Evolutionary conservation across 2,888 invertebrate species (phyloP).

Genomic region (Diogma glabrata): DNA sequence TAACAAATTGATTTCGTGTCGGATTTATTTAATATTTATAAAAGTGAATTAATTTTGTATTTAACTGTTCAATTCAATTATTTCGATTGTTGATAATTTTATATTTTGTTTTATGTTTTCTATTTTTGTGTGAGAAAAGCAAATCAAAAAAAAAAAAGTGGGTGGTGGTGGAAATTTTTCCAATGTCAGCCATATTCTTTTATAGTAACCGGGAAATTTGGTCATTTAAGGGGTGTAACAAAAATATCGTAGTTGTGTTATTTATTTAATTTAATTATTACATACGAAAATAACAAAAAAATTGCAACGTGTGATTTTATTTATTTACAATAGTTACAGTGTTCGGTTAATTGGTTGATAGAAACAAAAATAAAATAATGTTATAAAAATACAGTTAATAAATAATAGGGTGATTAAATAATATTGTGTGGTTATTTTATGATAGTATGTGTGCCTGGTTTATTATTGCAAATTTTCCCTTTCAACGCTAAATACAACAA

Average conservation of each 20-base stretch:
- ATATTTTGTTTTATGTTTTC: constrained; percentile 2
- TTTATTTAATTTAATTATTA: too few relatives aligned
- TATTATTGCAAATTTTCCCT: constrained; percentile 5
- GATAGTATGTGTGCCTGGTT: too few relatives aligned
- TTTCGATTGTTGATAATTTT: not conserved
- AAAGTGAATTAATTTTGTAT: not conserved
- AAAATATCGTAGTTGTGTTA: constrained; percentile 1
- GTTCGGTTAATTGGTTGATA: not conserved
- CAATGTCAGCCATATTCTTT: constrained; percentile 14
- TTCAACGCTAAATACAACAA: too few relatives aligned
- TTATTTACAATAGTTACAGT: not conserved
- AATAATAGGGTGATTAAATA: too few relatives aligned
- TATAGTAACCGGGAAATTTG: constrained; percentile 13
- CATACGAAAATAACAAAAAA: too few relatives aligned
- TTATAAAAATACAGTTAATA: too few relatives aligned
- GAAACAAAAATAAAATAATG: too few relatives aligned
- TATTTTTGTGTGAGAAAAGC: not conserved
- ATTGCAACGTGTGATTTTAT: not conserved
- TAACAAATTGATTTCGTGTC: too few relatives aligned
- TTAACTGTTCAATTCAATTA: not conserved
- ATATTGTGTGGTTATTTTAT: too few relatives aligned
- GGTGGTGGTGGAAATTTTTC: constrained; percentile 3
- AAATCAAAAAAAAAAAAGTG: constrained; percentile 2
- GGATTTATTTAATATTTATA: constrained; percentile 3
- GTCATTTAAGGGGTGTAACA: not conserved